phyloP scores from a whole-genome alignment of 2,797 vertebrate species.

The Cynopterus sphinx region DNA sequence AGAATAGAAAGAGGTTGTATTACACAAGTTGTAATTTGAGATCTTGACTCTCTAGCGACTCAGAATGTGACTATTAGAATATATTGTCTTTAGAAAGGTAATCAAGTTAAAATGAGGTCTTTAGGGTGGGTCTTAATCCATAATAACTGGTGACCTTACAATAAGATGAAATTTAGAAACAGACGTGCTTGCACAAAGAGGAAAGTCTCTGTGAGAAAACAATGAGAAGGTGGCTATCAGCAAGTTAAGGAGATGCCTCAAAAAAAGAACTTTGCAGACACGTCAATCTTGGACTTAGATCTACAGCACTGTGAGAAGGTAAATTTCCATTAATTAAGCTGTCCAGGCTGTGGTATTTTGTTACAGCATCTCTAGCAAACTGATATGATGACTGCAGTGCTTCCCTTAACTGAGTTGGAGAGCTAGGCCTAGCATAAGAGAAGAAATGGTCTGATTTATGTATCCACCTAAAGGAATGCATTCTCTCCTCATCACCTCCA shows the following conservation, averaged over 20 bases:
- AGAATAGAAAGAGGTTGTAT: no score
- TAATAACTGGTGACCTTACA: not conserved
- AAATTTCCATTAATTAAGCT: not conserved
- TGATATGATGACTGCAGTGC: fast-evolving
- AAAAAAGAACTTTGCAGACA: not conserved
- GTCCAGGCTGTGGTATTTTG: not conserved
- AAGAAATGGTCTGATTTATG: not conserved
- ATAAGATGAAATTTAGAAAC: not conserved
- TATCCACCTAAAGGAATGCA: not conserved
- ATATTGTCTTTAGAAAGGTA: not conserved
- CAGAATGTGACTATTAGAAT: not conserved
- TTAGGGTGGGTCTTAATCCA: not conserved
- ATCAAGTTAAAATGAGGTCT: not conserved
- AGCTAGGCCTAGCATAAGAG: not conserved
- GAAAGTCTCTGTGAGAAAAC: not conserved
- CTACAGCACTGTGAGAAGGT: not conserved
- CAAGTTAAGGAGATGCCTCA: not conserved
- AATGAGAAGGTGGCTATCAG: not conserved
- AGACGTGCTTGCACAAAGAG: not conserved
- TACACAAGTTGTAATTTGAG: not conserved
- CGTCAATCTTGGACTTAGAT: not conserved
- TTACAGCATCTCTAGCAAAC: not conserved
- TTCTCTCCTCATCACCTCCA: not conserved
- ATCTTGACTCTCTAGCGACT: not conserved
- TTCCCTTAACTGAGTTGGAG: not conserved